phyloP scores from a whole-genome alignment of 2,113 vertebrate species.

The Bucco capensis region DNA sequence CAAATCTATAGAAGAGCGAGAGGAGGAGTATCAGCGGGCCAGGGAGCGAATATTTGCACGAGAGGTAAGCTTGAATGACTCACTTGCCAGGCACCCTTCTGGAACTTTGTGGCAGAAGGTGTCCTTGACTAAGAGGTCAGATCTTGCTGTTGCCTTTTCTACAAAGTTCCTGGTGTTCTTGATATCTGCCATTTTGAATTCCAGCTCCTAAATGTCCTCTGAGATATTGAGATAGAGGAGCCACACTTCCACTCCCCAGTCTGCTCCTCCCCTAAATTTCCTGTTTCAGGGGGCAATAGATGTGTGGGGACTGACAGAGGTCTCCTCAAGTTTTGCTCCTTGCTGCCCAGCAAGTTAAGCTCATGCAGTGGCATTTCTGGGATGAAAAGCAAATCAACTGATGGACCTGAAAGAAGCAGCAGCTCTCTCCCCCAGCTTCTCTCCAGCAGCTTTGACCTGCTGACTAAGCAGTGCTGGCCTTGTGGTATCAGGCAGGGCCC shows the following conservation, averaged over 20 bases:
- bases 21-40: constrained; percentile 97
- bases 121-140: not conserved
- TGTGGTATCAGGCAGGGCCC: not conserved
- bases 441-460: not conserved
- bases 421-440: not conserved
- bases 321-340: not conserved
- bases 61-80: constrained; percentile 83
- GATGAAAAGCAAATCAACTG: not conserved
- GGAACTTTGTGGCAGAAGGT: not conserved
- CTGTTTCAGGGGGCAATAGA: not conserved
- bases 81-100: not conserved
- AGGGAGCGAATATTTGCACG: constrained; percentile 98
- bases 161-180: not conserved
- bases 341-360: not conserved
- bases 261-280: not conserved
- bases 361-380: not conserved
- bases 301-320: not conserved
- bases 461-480: not conserved
- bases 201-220: not conserved
- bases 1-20: constrained; percentile 98
- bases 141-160: not conserved
- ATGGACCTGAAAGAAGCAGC: not conserved
- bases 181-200: not conserved
- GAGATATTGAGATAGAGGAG: not conserved
- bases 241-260: not conserved